Evolutionary conservation across 1,140 invertebrate species (phyloP).

Genomic region (Neodiprion fabricii): DNA sequence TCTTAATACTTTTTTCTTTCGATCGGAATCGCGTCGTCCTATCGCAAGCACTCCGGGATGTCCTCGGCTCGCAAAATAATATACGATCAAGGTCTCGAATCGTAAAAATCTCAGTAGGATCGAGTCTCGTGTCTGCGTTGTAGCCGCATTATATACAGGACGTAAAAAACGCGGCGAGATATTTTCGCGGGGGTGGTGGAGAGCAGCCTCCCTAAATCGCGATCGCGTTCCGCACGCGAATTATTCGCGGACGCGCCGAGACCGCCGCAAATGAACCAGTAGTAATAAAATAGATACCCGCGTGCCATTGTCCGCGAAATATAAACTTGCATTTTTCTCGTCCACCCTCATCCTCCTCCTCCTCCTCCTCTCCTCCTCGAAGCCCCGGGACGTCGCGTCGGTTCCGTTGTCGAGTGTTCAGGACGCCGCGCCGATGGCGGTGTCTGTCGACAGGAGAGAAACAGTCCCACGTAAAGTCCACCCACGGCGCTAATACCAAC

Average conservation of each 20-base stretch:
- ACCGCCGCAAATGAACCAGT: conserved; percentile 30
- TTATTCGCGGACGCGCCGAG: conserved; percentile 27
- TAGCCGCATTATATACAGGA: not conserved
- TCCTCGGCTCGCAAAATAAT: too few species aligned
- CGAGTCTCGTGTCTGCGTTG: too few species aligned
- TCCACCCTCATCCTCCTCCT: conserved; percentile 13
- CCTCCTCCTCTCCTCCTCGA: conserved; percentile 8
- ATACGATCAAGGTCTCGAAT: too few species aligned
- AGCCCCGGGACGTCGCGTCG: not conserved
- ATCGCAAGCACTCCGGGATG: too few species aligned
- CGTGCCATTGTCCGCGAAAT: not conserved
- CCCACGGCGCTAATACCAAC: conserved; percentile 51
- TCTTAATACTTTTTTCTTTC: too few species aligned
- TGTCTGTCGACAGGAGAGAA: conserved; percentile 27
- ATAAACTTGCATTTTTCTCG: not conserved
- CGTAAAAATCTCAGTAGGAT: too few species aligned
- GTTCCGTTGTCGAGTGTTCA: not conserved
- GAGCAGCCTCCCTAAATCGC: conserved; percentile 38
- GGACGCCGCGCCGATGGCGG: conserved; percentile 5
- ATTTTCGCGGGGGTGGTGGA: not conserved
- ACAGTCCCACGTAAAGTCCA: conserved; percentile 46
- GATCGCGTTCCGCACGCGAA: conserved; percentile 39
- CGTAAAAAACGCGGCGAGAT: not conserved
- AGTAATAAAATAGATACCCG: conserved; percentile 24
- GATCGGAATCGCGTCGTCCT: too few species aligned